These are phyloP conservation scores for Saguinus oedipus DNA, from an alignment of 2,797 vertebrate genomes.

Conservation along the genomic window DNA sequence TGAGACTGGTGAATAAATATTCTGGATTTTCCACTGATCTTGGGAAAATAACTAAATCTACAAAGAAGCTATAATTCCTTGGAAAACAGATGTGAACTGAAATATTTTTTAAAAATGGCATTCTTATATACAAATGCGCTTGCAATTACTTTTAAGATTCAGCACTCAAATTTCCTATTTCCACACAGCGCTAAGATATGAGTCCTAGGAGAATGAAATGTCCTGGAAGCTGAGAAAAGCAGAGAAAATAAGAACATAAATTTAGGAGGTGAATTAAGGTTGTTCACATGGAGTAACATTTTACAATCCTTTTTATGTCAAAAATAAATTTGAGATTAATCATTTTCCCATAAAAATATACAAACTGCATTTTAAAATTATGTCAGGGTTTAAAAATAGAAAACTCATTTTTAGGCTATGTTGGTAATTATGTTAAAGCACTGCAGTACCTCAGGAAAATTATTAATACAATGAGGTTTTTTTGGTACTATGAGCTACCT, in stretches of 20 bases:
- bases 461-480: not conserved
- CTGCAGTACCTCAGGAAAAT: not conserved
- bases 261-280: not conserved
- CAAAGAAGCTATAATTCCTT: not conserved
- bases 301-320: not conserved
- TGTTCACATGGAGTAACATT: not conserved
- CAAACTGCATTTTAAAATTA: conserved; percentile 40
- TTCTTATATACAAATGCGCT: not conserved
- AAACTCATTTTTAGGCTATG: conserved; percentile 28
- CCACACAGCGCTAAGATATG: not conserved
- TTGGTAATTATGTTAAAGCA: not conserved
- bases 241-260: not conserved
- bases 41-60: not conserved
- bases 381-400: conserved; percentile 22
- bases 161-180: not conserved
- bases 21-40: not conserved
- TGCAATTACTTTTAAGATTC: not conserved
- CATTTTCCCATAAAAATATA: not conserved
- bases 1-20: not conserved
- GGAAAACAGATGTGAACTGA: not conserved
- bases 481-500: not conserved
- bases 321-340: not conserved
- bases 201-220: not conserved
- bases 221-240: not conserved
- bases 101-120: not conserved